Conservation (phyloP, 2,888 invertebrate species). For the Branchipolynoe longqiensis region DNA sequence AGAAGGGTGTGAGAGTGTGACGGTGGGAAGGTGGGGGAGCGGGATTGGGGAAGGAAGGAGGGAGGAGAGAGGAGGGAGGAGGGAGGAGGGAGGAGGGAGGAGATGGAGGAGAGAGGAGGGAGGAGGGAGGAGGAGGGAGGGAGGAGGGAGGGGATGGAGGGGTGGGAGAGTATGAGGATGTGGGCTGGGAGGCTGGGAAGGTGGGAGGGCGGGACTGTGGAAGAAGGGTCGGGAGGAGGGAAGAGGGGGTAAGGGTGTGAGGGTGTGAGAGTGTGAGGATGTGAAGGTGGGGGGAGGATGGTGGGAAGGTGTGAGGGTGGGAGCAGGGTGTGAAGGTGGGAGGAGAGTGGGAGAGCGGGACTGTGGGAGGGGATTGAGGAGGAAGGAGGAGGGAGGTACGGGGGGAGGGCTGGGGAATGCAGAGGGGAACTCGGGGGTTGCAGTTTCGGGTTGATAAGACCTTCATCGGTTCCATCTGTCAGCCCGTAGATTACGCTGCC, state of each 20-base stretch:
- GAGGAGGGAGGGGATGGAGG: neutral
- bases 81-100: neutral
- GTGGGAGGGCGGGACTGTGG: neutral
- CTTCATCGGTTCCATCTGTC: neutral
- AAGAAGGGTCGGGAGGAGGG: neutral
- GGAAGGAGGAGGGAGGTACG: neutral
- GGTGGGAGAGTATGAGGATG: neutral
- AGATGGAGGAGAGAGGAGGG: neutral
- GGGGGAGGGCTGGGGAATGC: neutral
- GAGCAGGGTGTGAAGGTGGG: neutral
- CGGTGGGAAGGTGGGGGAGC: no score
- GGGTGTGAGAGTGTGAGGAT: neutral
- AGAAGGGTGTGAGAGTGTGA: no score
- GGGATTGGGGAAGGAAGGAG: no score
- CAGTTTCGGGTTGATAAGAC: neutral
- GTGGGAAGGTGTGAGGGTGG: neutral
- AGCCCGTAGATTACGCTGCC: conserved; percentile 13
- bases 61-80: neutral
- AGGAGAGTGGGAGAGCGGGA: neutral
- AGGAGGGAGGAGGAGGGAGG: neutral
- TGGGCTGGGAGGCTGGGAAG: neutral
- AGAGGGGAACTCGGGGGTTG: neutral
- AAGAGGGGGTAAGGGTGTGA: neutral
- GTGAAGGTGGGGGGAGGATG: neutral
- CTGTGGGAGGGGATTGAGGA: neutral